Conservation (phyloP, 92 coral and sea anemone species). For the Porites evermanni region DNA sequence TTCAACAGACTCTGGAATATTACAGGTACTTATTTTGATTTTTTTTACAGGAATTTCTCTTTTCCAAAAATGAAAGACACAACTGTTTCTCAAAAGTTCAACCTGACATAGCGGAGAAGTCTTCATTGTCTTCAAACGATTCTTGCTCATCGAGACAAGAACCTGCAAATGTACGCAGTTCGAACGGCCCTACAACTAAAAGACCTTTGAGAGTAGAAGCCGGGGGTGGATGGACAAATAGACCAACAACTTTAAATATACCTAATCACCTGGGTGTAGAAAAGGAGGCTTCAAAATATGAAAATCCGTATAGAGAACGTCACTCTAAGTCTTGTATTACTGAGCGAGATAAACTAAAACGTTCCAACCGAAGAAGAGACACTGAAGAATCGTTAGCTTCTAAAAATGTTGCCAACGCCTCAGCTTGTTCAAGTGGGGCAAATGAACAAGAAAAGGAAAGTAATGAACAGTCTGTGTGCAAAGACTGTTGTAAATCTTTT, state of each 20-base stretch:
- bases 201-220: background rate
- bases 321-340: background rate
- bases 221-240: background rate
- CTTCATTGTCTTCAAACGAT: background rate
- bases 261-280: conserved; percentile 1
- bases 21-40: background rate
- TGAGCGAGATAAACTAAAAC: background rate
- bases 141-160: background rate
- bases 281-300: background rate
- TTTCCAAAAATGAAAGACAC: background rate
- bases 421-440: background rate
- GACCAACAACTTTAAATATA: conserved; percentile 24
- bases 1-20: too few species aligned
- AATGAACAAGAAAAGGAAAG: background rate
- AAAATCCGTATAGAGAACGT: background rate
- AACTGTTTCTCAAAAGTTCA: background rate
- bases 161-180: background rate
- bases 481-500: conserved; percentile 41
- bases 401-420: background rate
- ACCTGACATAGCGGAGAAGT: background rate
- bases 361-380: background rate
- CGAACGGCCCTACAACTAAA: background rate
- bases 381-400: background rate
- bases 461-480: background rate
- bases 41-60: conserved; percentile 17